Conservation (phyloP, 2,797 vertebrate species). For the Acanthis flammea region DNA sequence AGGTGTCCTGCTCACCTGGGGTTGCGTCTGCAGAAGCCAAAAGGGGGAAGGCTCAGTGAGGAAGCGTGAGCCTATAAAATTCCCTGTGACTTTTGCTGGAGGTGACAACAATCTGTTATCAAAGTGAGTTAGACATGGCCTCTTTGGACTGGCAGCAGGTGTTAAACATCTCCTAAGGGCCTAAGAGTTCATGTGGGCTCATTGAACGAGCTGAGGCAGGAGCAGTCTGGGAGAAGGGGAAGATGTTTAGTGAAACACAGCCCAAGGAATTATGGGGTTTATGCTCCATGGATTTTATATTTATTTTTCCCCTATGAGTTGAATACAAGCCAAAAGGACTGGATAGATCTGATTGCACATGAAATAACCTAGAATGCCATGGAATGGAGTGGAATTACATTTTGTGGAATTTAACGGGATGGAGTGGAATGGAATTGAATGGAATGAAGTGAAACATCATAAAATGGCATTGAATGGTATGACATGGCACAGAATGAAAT, state of each 20-base stretch:
- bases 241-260: background rate
- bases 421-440: too few relatives aligned
- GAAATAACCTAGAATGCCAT: too few relatives aligned
- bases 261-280: background rate
- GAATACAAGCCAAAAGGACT: background rate
- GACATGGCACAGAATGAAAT: too few relatives aligned
- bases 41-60: background rate
- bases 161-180: background rate
- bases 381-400: background rate
- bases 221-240: background rate
- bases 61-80: background rate
- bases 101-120: background rate
- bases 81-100: background rate
- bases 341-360: background rate
- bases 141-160: background rate
- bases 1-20: background rate
- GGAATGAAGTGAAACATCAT: background rate
- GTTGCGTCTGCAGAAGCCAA: background rate
- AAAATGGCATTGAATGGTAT: too few relatives aligned
- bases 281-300: background rate
- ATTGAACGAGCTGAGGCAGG: background rate
- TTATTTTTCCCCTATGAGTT: background rate
- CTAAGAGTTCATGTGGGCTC: background rate
- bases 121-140: background rate
- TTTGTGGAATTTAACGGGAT: background rate